Percentiles rank a stretch among this genome's conserved stretches.
Conservation (phyloP, 2,797 vertebrate species). For the Manis crassicaudata region DNA sequence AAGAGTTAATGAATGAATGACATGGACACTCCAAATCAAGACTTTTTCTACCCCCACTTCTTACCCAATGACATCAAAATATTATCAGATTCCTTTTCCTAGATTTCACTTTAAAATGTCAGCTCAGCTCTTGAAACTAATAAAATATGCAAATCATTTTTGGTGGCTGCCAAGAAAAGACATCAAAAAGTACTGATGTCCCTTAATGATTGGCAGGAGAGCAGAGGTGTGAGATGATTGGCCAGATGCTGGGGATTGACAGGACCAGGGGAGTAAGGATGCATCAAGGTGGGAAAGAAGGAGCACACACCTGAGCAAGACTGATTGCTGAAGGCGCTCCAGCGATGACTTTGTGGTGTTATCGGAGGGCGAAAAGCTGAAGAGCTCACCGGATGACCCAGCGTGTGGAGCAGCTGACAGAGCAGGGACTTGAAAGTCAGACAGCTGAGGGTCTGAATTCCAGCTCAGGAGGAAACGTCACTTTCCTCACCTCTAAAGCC, state of each 20-base stretch:
- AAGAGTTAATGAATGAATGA: not conserved
- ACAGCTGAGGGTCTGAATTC: not conserved
- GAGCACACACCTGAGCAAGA: not conserved
- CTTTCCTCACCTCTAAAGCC: not conserved
- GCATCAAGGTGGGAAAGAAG: not conserved
- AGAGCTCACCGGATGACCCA: not conserved
- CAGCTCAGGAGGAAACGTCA: not conserved
- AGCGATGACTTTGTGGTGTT: accelerated
- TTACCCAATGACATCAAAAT: not conserved
- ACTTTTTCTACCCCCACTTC: not conserved
- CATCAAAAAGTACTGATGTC: not conserved
- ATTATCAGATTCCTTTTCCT: not conserved
- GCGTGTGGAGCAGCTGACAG: not conserved
- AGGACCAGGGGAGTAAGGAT: not conserved
- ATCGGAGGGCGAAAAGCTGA: accelerated
- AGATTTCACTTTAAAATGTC: not conserved
- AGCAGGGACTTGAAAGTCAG: not conserved
- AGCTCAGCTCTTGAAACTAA: not conserved
- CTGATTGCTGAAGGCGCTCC: not conserved
- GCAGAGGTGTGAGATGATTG: not conserved
- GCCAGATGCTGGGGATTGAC: not conserved
- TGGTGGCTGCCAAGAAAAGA: not conserved
- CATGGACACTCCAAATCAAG: not conserved
- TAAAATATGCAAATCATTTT: not conserved
- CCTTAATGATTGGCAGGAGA: not conserved